Evolutionary conservation across 2,888 invertebrate species (phyloP), one percentile per base, ranked within the genome.

Genomic region (Prosopocoilus inquinatus): DNA sequence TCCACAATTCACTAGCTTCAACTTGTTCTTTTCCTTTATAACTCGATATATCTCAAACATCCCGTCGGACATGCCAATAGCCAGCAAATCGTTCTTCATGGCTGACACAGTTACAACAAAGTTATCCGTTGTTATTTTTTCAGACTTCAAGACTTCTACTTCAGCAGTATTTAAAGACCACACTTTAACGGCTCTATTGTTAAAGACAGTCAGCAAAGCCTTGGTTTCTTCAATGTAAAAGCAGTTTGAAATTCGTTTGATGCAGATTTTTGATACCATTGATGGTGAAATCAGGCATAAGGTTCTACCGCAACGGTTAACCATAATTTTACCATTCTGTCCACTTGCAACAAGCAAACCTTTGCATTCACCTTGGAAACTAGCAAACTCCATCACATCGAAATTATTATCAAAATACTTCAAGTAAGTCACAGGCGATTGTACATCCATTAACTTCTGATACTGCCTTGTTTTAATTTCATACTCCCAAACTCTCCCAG

Each of bases 401-500:
- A 16, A 41, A 41, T 9, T 41, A 13, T 61, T 58, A 47, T 61
- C 63, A 47, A 62, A 66, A 55, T 64, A 69, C 13, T 66, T 62
- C 9, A 71, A 36, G 44, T 58, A 62, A n/a, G 60, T 64, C 4
- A 71, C 62, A 4, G 67, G 53, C 8, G 53, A 57, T 1, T 28
- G 35, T 32, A 70, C 51, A n/a, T 51, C 58, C 64, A 67, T 66
- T 9, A 68, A 50, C 4, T 46, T 55, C 35, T 60, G 58, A 20
- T 60, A 61, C 1, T 53, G 57, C 44, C 68, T 70, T 28, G 54
- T 64, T 47, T 67, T 67, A 39, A 70, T 64, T 34, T 70, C 64
- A 57, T 67, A 73, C 34, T 64, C 63, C 5, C 60, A 61, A 1
- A 75, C 63, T 36, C 67, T 57, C 2, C 75, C 75, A 49, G 63